Evolutionary conservation across 2,888 invertebrate species (phyloP).

Genomic region (Troglohyphantes excavatus): DNA sequence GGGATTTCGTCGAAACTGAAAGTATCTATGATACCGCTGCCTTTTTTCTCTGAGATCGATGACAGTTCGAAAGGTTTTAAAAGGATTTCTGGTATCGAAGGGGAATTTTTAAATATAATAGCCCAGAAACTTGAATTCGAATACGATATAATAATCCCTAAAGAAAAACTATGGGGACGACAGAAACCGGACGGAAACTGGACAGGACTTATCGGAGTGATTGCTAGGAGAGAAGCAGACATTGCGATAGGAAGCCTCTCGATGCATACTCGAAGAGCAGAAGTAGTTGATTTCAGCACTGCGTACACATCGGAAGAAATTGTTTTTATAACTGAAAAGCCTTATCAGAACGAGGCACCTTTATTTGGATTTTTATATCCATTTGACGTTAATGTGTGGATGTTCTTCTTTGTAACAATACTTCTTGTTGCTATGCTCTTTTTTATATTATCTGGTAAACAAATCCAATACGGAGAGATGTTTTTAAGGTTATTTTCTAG

Average conservation of each 20-base stretch:
- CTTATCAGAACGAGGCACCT: neutral
- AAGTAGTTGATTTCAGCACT: neutral
- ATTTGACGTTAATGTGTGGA: slow-evolving; percentile 6
- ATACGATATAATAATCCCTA: neutral
- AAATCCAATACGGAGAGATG: neutral
- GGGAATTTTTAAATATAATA: neutral
- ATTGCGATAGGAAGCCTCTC: neutral
- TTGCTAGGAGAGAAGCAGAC: slow-evolving; percentile 22
- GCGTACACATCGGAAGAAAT: neutral
- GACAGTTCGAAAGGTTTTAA: neutral
- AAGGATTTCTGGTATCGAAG: neutral
- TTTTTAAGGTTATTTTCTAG: neutral
- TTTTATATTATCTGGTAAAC: neutral
- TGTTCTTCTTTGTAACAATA: neutral
- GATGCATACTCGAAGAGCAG: neutral
- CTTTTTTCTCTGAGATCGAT: neutral
- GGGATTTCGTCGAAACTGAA: neutral
- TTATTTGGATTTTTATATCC: neutral
- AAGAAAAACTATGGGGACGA: neutral
- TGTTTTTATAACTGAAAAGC: neutral
- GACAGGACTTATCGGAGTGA: slow-evolving; percentile 25
- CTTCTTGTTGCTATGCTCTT: neutral
- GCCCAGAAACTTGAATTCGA: neutral
- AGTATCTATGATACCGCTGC: neutral
- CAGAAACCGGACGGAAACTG: slow-evolving; percentile 4